Base-by-base conservation (phyloP, 2,797 vertebrate species). In the Acanthornis magna region DNA sequence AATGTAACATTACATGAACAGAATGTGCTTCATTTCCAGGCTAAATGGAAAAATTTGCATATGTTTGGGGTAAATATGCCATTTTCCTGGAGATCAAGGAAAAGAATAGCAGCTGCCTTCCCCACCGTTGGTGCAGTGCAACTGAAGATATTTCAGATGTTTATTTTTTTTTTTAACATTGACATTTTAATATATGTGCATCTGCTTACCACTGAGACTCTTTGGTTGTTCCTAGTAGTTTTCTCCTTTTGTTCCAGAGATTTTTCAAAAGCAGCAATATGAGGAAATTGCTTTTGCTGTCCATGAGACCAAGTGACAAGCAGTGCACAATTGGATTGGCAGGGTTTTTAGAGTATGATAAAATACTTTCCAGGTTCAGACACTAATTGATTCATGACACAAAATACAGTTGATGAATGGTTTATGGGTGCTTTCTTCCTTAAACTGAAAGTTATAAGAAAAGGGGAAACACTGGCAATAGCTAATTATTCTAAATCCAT, bases 61-160 rank as follows among this genome's bases (percentile, higher is more conserved):
- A 32, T 22, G 22, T 19, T 84, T 70, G 58, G 67, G 50, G 14
- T 96, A 95, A 88, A 82, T 43, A 85, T 36, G 47, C n/a, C 66
- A 86, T 85, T 85, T 92, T 91, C 62, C 34, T 20, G 67, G 72
- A 88, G 57, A 88, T 80, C 72, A 89, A 88, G 85, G 42, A 65
- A 88, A 40, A 92, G 54, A 86, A 78, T 2, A 88, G 54, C 62
- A 88, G 50, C 65, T 85, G 53, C 45, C 34, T 89, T 85, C 38
- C 36, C 23, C 54, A 20, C 19, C 11, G 23, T 25, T 88, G 61
- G 20, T 85, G 45, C 30, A 67, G 36, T 15, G 30, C 51, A 78
- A 65, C 3, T 22, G 54, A 72, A 83, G 62, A 51, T 22, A 48
- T 75, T 80, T 32, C 23, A 66, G 27, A 19, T 3, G 15, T 26